Evolutionary conservation across 2,888 invertebrate species (phyloP), one percentile per base, ranked within the genome.

Genomic region (Spodoptera littoralis): DNA sequence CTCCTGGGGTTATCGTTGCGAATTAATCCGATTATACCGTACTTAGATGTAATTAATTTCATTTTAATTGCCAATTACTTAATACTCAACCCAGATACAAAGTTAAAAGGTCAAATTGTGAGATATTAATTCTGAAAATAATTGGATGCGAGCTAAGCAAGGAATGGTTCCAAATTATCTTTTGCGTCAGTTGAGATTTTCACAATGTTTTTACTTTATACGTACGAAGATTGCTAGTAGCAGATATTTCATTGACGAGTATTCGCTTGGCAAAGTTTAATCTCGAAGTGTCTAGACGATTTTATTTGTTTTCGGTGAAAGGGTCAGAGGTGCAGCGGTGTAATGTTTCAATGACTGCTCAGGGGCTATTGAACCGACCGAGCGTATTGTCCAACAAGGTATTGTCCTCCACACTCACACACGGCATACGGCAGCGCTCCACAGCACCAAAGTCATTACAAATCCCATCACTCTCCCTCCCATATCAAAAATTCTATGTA

Each of bases 281-380:
- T 56, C 52, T 5, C 30, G 60, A 58, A 1, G 51, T 58, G 73
- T 61, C 70, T 70, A 70, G 73, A 73, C 68, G 36, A 43, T 51
- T 54, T 43, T 63, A 49, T 56, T 60, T 57, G 42, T 49, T 69
- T 51, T 73, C 44, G 42, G 49, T 22, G 57, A 58, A 48, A 49
- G 61, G 48, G 71, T 71, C 65, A 75, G 36, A 68, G 65, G 63
- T 75, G 52, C 46, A 71, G 66, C 61, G 48, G 43, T 50, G 67
- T 67, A 70, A 66, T 70, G 71, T 77, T 71, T 64, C 71, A 79
- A 73, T 76, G 76, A 75, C 60, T 71, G 76, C 64, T 72, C 84
- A 83, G 86, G 85, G 91, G 90, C 86, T 92, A 88, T 92, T 92
- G 91, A 92, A 91, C 92, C 84, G 85, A 77, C 81, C 77, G 78